phyloP scores from a whole-genome alignment of 2,113 vertebrate genomes.

The Chunga burmeisteri region DNA sequence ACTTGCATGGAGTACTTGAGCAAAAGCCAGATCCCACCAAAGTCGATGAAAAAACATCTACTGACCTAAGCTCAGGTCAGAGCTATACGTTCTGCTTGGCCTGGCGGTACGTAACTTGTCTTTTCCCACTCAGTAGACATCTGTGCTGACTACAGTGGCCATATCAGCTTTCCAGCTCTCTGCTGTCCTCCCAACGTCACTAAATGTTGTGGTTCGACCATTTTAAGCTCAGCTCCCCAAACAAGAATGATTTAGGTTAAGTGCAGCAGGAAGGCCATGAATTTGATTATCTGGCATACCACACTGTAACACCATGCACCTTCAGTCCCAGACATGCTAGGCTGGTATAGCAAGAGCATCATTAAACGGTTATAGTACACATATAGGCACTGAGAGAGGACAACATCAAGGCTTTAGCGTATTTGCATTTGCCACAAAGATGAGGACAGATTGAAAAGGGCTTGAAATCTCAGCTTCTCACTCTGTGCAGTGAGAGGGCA shows the following conservation, averaged over 20 bases:
- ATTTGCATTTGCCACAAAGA: neutral
- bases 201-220: neutral
- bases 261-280: neutral
- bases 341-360: neutral
- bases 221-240: neutral
- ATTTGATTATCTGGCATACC: neutral
- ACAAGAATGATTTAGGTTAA: neutral
- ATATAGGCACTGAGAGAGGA: neutral
- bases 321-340: neutral
- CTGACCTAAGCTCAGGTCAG: neutral
- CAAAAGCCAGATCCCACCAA: neutral
- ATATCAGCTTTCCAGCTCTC: neutral
- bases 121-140: neutral
- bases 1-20: neutral
- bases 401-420: neutral
- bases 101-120: neutral
- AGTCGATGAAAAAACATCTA: neutral
- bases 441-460: neutral
- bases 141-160: neutral
- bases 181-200: neutral
- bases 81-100: neutral
- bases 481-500: neutral
- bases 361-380: neutral
- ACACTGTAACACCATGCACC: accelerated
- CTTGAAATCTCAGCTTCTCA: neutral